Percentiles rank a stretch among this genome's conserved stretches.
Evolutionary conservation across 2,888 invertebrate genomes (phyloP).

Genomic region (Plebejus anna): DNA sequence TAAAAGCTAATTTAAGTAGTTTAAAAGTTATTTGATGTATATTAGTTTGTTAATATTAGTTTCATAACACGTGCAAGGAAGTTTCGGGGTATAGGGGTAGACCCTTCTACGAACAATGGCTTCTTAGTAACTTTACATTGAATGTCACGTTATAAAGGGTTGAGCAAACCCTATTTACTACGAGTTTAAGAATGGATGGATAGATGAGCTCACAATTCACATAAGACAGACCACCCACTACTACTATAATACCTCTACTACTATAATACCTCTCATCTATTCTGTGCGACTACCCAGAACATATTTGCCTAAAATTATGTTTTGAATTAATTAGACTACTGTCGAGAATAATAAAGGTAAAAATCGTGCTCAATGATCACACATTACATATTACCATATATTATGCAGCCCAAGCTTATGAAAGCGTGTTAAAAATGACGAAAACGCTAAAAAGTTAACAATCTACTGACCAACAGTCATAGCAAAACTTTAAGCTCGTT

Average conservation of each 20-base stretch:
- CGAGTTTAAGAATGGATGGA: background rate
- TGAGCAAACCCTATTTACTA: background rate
- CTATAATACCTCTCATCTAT: too few relatives aligned
- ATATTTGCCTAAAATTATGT: too few relatives aligned
- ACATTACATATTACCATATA: too few relatives aligned
- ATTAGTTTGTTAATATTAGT: background rate
- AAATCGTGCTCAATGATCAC: too few relatives aligned
- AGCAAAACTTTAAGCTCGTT: constrained; percentile 56
- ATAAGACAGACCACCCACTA: background rate
- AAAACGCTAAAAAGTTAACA: too few relatives aligned
- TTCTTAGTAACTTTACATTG: background rate
- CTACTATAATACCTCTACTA: too few relatives aligned
- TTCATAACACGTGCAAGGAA: constrained; percentile 10
- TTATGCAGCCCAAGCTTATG: too few relatives aligned
- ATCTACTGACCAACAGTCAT: constrained; percentile 39
- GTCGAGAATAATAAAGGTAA: too few relatives aligned
- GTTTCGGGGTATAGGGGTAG: background rate
- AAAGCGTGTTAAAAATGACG: too few relatives aligned
- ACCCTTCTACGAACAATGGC: background rate
- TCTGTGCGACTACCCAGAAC: too few relatives aligned
- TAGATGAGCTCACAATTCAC: background rate
- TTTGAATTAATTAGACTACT: too few relatives aligned
- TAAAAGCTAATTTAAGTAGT: background rate
- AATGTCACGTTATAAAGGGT: background rate
- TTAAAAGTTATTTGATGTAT: background rate